Evolutionary conservation across 2,113 vertebrate genomes (phyloP), one percentile per base, ranked within the genome.

Genomic region (Beaufortia kweichowensis): DNA sequence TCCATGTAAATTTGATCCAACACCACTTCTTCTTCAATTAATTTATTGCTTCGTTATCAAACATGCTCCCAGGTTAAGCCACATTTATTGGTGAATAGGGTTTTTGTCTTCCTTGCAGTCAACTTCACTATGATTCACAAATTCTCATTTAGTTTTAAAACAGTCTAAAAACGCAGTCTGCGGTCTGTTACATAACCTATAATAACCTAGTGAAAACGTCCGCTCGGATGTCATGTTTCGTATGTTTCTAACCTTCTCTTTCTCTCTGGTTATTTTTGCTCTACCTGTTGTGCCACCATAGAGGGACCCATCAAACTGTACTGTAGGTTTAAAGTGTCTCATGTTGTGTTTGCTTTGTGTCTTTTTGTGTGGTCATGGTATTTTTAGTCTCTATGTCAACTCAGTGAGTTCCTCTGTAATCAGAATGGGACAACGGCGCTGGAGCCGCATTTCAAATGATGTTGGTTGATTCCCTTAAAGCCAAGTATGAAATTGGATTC

Each of bases 261-360:
- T 76, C 48, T 76, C 57, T 60, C 17, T 59, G n/a, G 33, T 66
- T 79, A 7, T 55, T 57, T 76, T 46, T 65, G 48, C 62, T 75
- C 21, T 66, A 14, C 24, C 69, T 57, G 65, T 61, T 72, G 12
- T 76, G 55, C 71, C 85, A 89, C 80, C 89, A 88, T 84, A 95
- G 94, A 95, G 0, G 94, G 94, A 90, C 94, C 93, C 79, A 95
- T 95, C 93, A 95, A 94, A 88, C 93, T 95, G 87, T 95, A 29
- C 79, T 84, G 82, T 84, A 84, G 82, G 82, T 84, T 81, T 79
- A 41, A 67, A 57, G 53, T 41, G 46, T 68, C 21, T 68, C 21
- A 26, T 78, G 65, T 31, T 33, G 43, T 83, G 33, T 75, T 35
- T 28, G 67, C 29, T 66, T 63, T 14, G 9, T 21, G 41, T 46